These are phyloP conservation scores for Cygnus olor DNA, from an alignment of 2,797 vertebrate species.

Conservation along the genomic window DNA sequence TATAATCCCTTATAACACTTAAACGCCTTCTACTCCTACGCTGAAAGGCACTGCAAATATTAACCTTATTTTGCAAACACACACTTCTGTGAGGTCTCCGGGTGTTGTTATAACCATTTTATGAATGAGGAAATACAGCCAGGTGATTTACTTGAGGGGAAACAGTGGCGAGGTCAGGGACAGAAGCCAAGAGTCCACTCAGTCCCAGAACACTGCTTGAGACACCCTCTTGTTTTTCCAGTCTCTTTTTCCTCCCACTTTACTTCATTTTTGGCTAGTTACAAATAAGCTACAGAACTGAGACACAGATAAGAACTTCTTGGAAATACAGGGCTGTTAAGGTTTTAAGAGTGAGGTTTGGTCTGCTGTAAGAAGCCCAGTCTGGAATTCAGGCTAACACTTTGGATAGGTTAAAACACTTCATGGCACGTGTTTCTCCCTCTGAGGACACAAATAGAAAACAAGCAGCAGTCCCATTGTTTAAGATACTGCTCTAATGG, in stretches of 20 bases:
- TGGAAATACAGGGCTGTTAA: neutral
- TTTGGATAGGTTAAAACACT: neutral
- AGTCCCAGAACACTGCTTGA: too few relatives aligned
- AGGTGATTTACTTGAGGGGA: neutral
- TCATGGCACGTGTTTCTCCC: neutral
- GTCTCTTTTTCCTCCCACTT: neutral
- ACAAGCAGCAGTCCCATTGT: neutral
- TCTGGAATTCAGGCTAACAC: neutral
- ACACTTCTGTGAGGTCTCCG: neutral
- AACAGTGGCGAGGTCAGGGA: neutral
- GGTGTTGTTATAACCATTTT: neutral
- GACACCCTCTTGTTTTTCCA: neutral
- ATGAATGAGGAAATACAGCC: neutral
- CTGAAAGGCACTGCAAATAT: neutral
- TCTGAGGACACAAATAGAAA: neutral
- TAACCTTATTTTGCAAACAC: neutral
- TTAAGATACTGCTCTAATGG: neutral
- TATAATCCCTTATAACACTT: neutral
- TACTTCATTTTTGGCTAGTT: neutral
- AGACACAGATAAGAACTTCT: neutral
- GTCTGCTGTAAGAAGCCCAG: neutral
- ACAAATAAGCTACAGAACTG: neutral
- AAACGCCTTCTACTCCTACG: neutral
- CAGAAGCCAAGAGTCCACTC: too few relatives aligned
- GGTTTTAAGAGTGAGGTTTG: neutral